Evolutionary conservation across 1,140 invertebrate genomes (phyloP).

Genomic region (Bombus pascuorum): DNA sequence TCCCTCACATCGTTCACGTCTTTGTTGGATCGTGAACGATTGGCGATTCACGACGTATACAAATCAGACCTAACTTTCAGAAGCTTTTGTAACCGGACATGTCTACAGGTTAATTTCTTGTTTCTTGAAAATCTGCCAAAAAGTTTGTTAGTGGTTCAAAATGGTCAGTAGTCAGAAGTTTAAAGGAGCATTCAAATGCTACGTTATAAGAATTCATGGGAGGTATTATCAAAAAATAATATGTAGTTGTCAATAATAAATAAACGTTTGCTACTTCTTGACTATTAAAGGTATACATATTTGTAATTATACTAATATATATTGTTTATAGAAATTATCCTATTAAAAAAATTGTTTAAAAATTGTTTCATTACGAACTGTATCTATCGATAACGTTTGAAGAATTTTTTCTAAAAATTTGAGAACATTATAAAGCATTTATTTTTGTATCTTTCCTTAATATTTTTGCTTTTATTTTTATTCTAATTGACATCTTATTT

Average conservation of each 20-base stretch:
- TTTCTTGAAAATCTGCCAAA: not conserved
- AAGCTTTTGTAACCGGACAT: slow-evolving; percentile 38
- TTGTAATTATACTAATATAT: not conserved
- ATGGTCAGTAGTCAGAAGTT: not conserved
- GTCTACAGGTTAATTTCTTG: not conserved
- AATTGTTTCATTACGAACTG: not conserved
- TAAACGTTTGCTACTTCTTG: not conserved
- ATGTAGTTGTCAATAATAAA: not conserved
- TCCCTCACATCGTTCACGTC: slow-evolving; percentile 45
- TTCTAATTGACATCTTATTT: not conserved
- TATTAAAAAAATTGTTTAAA: not conserved
- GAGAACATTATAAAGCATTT: too few relatives aligned
- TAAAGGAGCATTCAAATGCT: not conserved
- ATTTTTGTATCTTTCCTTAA: not conserved
- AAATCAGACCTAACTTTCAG: slow-evolving; percentile 49
- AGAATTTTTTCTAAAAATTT: too few relatives aligned
- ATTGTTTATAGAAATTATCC: not conserved
- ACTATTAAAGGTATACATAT: not conserved
- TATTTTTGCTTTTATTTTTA: not conserved
- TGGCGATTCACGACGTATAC: slow-evolving; percentile 51
- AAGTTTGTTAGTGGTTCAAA: not conserved
- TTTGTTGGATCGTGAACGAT: slow-evolving; percentile 42
- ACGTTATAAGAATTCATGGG: not conserved
- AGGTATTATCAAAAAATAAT: not conserved
- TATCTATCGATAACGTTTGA: not conserved